Evolutionary conservation across 2,888 invertebrate species (phyloP), one percentile per base, ranked within the genome.

Genomic region (Tetramorium bicarinatum): DNA sequence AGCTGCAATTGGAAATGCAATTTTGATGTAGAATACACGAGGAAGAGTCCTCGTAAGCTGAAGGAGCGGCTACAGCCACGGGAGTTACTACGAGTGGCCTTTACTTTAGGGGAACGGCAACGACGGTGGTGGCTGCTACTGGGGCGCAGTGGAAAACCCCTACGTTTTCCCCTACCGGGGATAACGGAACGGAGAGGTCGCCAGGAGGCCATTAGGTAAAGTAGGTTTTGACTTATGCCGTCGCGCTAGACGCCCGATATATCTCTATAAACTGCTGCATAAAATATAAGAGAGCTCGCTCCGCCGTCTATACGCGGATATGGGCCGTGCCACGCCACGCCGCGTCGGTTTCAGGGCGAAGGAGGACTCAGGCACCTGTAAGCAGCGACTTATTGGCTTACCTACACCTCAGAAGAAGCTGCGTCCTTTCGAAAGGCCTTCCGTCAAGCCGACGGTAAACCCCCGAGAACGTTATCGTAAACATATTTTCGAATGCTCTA

Each of bases 191-290:
- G 54, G 74, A 84, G 87, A 87, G 91, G 90, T 90, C 90, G 90
- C 91, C 90, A 85, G 91, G 90, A 90, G 88, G 90, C 94, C 93
- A 94, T 94, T 94, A 94, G 92, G 93, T 91, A 94, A 93, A 94
- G 94, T 94, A 93, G 93, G 91, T 94, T 94, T 93, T 94, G 94
- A 94, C 94, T 94, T 94, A 93, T 92, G 92, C 91, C 92, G 89
- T 88, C 91, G 92, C 90, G 86, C 91, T 90, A 90, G 91, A 89
- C 89, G 91, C 85, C 90, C 93, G 92, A 92, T 92, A 92, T 92
- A 92, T 93, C 92, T 92, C 92, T 92, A 92, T 93, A 92, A 92
- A 93, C 89, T 91, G 87, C 89, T 92, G 92, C 93, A 93, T 93
- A 92, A 93, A 92, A 92, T 93, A 93, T 93, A 92, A 91, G 91